Conservation (phyloP, 1,140 invertebrate species). For the Cecropterus lyciades region DNA sequence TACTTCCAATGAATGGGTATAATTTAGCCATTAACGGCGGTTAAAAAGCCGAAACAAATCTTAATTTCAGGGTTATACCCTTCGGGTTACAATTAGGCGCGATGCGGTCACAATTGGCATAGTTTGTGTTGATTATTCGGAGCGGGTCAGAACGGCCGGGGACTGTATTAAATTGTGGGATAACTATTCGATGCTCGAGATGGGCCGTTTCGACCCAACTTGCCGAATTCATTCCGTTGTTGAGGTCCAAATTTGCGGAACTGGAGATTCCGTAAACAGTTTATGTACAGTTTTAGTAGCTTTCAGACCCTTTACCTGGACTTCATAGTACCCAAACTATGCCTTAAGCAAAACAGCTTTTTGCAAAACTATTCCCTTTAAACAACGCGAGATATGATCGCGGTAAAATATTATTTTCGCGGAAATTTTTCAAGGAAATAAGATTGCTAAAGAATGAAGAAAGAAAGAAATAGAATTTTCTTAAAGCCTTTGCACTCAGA, state of each 20-base stretch:
- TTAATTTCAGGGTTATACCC: slow-evolving; percentile 24
- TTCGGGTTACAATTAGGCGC: slow-evolving; percentile 30
- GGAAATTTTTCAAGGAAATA: too few relatives aligned
- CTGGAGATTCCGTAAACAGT: slow-evolving; percentile 12
- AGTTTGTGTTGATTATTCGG: slow-evolving; percentile 39
- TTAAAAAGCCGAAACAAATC: slow-evolving; percentile 27
- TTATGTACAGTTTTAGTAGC: slow-evolving; percentile 6
- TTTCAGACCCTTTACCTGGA: not conserved
- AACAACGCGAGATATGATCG: not conserved
- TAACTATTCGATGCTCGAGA: slow-evolving; percentile 35
- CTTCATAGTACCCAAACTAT: not conserved
- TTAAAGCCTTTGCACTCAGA: too few relatives aligned
- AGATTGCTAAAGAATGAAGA: too few relatives aligned
- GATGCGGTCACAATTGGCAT: slow-evolving; percentile 36
- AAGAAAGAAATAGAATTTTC: too few relatives aligned
- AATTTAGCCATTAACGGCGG: slow-evolving; percentile 15
- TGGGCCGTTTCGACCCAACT: slow-evolving; percentile 13
- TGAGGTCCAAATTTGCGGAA: slow-evolving; percentile 3
- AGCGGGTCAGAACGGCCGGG: slow-evolving; percentile 7
- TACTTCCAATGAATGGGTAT: slow-evolving; percentile 9
- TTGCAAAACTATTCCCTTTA: not conserved
- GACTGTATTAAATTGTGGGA: slow-evolving; percentile 33
- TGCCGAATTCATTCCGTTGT: not conserved
- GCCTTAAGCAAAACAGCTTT: too few relatives aligned
- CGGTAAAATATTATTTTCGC: too few relatives aligned